Evolutionary conservation across 2,888 invertebrate genomes (phyloP), one percentile per base, ranked within the genome.

Genomic region (Chaitophorus viminalis): DNA sequence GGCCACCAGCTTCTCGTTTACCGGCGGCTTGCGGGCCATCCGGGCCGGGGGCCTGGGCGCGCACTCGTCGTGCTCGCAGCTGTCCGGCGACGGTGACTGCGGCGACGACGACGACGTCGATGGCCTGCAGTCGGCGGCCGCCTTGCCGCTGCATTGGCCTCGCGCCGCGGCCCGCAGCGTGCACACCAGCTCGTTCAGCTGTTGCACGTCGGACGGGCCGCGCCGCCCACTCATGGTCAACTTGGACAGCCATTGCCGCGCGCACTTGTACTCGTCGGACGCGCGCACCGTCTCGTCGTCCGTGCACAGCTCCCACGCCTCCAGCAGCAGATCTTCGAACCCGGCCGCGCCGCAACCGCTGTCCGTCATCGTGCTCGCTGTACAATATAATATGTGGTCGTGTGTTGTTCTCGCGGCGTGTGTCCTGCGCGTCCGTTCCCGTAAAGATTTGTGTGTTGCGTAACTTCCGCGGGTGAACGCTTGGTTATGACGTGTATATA

Each of bases 271-370:
- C 4, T n/a, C 52, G n/a, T 33, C 18, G 3, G 72, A 52, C 36
- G 54, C 33, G 1, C 82, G 72, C 33, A 82, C 54, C 18, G 2
- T 33, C 3, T 74, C 9, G 11, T 82, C n/a, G 11, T 82, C 82
- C 0, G 72, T n/a, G 54, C 82, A 82, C n/a, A 33, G n/a, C 25
- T 25, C n/a, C 82, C 82, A 82, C 18, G 52, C 72, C 54, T 74
- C 72, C 5, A 54, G 33, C 36, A 82, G 29, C n/a, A 82, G 72
- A 6, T 54, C 54, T 25, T 82, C 82, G 33, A 74, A 82, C 21
- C 29, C n/a, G 75, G 14, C 14, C 25, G 4, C 65, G 9, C 6
- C 25, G 8, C 25, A 5, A 1, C 8, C 65, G n/a, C 2, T 29
- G 4, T 11, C 65, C 46, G 46, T 14, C 46, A 1, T 46, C 46